A percentile compares a stretch with the other conserved stretches of the same genome.
Evolutionary conservation across 2,888 invertebrate genomes (phyloP).

Genomic region (Eilema griseolum): DNA sequence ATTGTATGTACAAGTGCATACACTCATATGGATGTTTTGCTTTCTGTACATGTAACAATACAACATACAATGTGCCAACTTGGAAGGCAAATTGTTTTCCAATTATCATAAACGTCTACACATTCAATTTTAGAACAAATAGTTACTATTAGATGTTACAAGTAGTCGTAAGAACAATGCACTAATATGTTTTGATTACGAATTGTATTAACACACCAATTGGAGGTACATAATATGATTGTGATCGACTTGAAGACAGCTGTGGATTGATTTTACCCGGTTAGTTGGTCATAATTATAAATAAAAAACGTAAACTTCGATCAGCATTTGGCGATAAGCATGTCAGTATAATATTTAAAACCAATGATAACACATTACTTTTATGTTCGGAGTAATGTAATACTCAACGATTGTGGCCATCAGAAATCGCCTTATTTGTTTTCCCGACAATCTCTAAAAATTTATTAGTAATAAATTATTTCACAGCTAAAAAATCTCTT

Average conservation of each 20-base stretch:
- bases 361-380: neutral
- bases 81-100: neutral
- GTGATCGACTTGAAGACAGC: neutral
- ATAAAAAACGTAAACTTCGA: neutral
- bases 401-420: too few relatives aligned
- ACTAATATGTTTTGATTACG: constrained; percentile 6
- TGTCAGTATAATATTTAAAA: neutral
- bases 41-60: neutral
- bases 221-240: neutral
- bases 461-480: too few relatives aligned
- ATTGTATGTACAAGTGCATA: too few relatives aligned
- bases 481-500: too few relatives aligned
- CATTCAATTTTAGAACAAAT: neutral
- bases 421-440: too few relatives aligned
- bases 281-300: neutral
- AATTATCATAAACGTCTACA: constrained; percentile 9
- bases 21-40: too few relatives aligned
- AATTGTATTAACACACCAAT: constrained; percentile 1
- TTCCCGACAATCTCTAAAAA: too few relatives aligned
- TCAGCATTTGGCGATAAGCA: neutral
- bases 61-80: neutral
- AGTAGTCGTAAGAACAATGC: neutral
- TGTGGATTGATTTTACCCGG: neutral
- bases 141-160: neutral
- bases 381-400: too few relatives aligned